These are phyloP conservation scores for Panopea generosa DNA, from an alignment of 2,888 invertebrate genomes.

Conservation along the genomic window DNA sequence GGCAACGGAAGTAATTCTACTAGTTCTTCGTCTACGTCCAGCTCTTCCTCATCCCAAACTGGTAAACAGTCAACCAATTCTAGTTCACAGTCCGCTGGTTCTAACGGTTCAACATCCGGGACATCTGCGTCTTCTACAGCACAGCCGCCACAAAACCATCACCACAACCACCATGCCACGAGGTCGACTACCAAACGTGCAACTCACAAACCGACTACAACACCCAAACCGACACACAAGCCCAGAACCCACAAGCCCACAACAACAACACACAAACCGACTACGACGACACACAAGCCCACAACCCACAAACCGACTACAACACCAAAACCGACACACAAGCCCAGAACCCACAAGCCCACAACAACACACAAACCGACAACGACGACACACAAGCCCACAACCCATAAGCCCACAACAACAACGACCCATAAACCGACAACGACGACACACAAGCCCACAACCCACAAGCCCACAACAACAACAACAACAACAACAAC, in stretches of 20 bases:
- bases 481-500: conserved; percentile 27
- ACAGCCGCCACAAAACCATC: background rate
- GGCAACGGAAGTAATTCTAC: no score
- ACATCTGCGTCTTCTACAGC: no score
- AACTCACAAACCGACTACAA: conserved; percentile 19
- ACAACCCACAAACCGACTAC: conserved; percentile 25
- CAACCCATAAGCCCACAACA: conserved; percentile 7
- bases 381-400: conserved; percentile 6
- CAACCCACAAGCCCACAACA: conserved; percentile 23
- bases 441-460: conserved; percentile 34
- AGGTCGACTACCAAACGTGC: conserved; percentile 33
- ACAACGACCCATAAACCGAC: conserved; percentile 18
- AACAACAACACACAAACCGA: conserved; percentile 15
- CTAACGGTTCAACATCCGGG: background rate
- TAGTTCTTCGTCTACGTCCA: no score
- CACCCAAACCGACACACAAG: conserved; percentile 22
- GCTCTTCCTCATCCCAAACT: conserved; percentile 21
- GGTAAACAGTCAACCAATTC: conserved; percentile 10
- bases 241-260: conserved; percentile 3
- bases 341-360: conserved; percentile 15
- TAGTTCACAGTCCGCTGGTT: conserved; percentile 1
- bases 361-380: conserved; percentile 29
- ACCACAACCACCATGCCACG: conserved; percentile 17
- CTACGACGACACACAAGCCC: conserved; percentile 34
- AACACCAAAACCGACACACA: conserved; percentile 21